Base-by-base conservation (phyloP, 1,140 invertebrate genomes). In the Calosoma granatense region DNA sequence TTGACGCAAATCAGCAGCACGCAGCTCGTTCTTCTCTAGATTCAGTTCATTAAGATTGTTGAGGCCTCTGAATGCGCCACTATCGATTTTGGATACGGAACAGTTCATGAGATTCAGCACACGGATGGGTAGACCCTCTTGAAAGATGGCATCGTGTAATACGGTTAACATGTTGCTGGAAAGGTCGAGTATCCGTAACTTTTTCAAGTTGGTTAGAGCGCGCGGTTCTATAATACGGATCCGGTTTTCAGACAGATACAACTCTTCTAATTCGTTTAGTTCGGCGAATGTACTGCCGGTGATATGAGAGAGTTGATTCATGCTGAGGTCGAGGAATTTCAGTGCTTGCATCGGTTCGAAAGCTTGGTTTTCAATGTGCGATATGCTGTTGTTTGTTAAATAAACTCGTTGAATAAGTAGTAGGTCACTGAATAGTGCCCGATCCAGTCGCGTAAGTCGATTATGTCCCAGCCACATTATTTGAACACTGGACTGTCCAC, bases 381-480 rank as follows among this genome's bases (percentile, higher is more conserved):
- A 77, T 62, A 93, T 90, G 12, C 79, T 82, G 72, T 94, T 94
- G 64, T 93, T 87, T 54, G 84, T 89, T 55, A 94, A 70, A 72
- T 91, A 91, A 1, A 93, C 73, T 53, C 88, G 77, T 65, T 90
- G 84, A 43, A 91, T 81, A 30, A 84, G 76, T 2, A 82, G 67
- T 14, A 91, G 76, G 72, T 92, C 88, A 52, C 78, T 78, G 65
- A 92, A 92, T 43, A 92, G 67, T 4, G 81, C 79, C 4, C 80
- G 77, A 54, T 86, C 84, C 19, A 93, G 72, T 56, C 81, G 76
- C n/a, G 79, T 82, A 47, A 93, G 71, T 64, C 84, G 81, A 69
- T 94, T 94, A 70, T 91, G 83, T 22, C 86, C 84, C 14, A 94
- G 72, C 87, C 89, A 91, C 79, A 93, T 85, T 57, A 92, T 89